Evolutionary conservation across 1,140 invertebrate genomes (phyloP).

Genomic region (Drosophila varians): DNA sequence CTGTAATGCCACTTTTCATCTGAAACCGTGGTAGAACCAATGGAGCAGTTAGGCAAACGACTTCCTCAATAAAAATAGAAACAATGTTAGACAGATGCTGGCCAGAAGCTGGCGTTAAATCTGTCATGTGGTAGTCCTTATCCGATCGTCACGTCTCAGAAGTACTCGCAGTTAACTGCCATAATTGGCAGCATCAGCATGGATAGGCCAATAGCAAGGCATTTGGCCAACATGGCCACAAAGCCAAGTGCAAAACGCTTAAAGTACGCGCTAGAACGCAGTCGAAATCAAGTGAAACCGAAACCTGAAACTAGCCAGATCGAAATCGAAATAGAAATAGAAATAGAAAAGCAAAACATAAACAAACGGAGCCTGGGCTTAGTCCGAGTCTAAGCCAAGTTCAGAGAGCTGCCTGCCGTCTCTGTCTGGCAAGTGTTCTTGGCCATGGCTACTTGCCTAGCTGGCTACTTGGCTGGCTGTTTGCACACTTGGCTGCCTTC

Average conservation of each 20-base stretch:
- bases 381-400: constrained; percentile 58
- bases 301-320: constrained; percentile 13
- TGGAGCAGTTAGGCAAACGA: not conserved
- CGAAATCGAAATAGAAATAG: constrained; percentile 6
- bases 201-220: constrained; percentile 48
- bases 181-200: constrained; percentile 31
- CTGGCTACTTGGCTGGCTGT: constrained; percentile 34
- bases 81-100: not conserved
- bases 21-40: not conserved
- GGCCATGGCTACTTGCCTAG: constrained; percentile 62
- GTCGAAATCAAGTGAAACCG: constrained; percentile 51
- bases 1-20: constrained; percentile 4
- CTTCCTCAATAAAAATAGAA: constrained; percentile 27
- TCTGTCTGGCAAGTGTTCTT: constrained; percentile 63
- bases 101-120: constrained; percentile 4
- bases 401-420: constrained; percentile 42
- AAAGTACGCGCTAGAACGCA: constrained; percentile 48
- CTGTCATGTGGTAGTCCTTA: constrained; percentile 9
- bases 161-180: not conserved
- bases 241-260: constrained; percentile 70
- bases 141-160: constrained; percentile 25
- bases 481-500: constrained; percentile 72
- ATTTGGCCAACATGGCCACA: constrained; percentile 46
- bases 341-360: constrained; percentile 45
- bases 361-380: constrained; percentile 35